These are phyloP conservation scores for Leiothrix lutea DNA, from an alignment of 2,113 vertebrate genomes.

Conservation along the genomic window DNA sequence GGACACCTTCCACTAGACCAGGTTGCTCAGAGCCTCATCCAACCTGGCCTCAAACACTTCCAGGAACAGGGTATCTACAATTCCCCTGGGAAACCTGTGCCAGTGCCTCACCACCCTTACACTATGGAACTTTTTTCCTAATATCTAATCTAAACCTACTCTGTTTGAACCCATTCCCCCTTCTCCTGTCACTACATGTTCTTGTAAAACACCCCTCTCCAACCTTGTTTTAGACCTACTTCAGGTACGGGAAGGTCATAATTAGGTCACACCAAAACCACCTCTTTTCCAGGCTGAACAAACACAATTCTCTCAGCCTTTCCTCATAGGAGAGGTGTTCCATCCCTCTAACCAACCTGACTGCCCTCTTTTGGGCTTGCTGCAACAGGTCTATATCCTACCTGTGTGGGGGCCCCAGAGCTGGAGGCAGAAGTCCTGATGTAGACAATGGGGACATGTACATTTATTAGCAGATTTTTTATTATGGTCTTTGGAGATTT, in stretches of 20 bases:
- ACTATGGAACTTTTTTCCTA: background rate
- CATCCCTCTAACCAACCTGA: background rate
- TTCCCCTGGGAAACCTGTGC: background rate
- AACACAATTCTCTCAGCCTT: background rate
- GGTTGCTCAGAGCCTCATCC: background rate
- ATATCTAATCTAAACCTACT: background rate
- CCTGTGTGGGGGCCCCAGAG: background rate
- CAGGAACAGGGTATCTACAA: background rate
- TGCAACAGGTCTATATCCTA: background rate
- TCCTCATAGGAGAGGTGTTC: background rate
- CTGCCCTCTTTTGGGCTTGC: accelerated
- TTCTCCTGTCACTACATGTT: background rate
- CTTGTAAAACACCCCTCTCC: background rate
- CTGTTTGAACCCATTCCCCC: background rate
- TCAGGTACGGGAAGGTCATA: background rate
- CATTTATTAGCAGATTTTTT: background rate
- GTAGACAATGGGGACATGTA: background rate
- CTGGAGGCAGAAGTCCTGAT: background rate
- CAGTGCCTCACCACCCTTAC: background rate
- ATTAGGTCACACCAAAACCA: background rate
- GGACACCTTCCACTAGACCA: background rate
- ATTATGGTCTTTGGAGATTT: background rate
- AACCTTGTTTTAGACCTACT: background rate
- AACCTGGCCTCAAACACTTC: background rate
- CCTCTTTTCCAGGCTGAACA: background rate